Conservation (phyloP, 2,888 invertebrate species). For the Koerneria pararmatus region DNA sequence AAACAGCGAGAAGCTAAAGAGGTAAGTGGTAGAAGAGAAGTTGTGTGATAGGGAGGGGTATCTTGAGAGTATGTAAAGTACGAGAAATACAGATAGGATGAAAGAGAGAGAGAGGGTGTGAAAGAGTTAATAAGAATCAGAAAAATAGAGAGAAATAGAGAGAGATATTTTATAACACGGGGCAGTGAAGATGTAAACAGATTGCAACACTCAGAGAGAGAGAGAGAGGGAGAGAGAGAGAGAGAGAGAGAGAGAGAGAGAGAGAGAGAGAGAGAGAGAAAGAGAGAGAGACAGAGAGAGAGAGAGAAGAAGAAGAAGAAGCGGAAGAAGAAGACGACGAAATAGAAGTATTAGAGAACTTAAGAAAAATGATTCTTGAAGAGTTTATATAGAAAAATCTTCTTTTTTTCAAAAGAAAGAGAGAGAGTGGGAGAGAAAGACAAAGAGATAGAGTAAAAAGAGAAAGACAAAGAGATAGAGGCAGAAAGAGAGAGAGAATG, state of each 20-base stretch:
- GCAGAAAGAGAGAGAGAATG: not conserved
- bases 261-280: slow-evolving; percentile 2
- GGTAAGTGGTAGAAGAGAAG: no score
- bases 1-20: no score
- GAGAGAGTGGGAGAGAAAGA: not conserved
- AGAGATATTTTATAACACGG: not conserved
- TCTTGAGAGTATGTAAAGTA: no score
- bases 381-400: slow-evolving; percentile 37
- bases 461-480: slow-evolving; percentile 2
- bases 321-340: not conserved
- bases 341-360: not conserved
- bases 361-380: not conserved
- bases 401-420: slow-evolving; percentile 22
- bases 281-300: not conserved
- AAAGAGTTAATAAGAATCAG: no score
- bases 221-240: slow-evolving; percentile 12
- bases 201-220: not conserved
- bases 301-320: not conserved
- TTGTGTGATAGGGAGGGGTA: no score
- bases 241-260: slow-evolving; percentile 4
- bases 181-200: no score
- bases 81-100: no score
- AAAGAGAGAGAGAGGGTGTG: no score
- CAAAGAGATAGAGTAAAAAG: not conserved
- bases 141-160: not conserved